Conservation (phyloP, 1,140 invertebrate species). For the Psix sp. region DNA sequence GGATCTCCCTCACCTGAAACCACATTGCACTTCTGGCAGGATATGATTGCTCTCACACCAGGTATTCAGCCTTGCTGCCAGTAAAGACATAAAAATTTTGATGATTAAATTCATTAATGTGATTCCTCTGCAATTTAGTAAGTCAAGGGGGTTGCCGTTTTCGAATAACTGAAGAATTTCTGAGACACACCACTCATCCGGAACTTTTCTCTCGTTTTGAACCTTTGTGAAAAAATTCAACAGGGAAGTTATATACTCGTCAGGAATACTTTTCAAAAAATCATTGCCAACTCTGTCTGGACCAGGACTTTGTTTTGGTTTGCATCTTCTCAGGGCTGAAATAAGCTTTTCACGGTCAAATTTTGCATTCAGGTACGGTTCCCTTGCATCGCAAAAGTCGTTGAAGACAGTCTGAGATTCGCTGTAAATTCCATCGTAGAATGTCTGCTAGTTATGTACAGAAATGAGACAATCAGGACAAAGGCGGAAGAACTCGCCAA, state of each 20-base stretch:
- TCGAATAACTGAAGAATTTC: background rate
- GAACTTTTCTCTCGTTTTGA: too few species aligned
- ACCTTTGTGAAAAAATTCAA: background rate
- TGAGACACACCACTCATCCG: constrained; percentile 1
- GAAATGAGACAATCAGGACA: background rate
- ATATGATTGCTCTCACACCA: constrained; percentile 11
- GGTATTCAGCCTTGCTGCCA: background rate
- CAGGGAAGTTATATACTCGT: background rate
- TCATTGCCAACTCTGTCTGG: background rate
- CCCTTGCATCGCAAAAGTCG: background rate
- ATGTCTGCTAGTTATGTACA: background rate
- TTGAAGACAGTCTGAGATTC: background rate
- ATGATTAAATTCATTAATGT: background rate
- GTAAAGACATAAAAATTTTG: constrained; percentile 8
- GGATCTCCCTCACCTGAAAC: constrained; percentile 4
- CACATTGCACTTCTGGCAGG: constrained; percentile 13
- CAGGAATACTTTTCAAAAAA: background rate
- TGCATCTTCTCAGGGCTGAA: background rate
- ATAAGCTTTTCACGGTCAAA: background rate
- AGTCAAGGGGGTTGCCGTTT: constrained; percentile 4
- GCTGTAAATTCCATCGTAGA: background rate
- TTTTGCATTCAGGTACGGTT: background rate
- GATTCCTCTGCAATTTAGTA: constrained; percentile 16
- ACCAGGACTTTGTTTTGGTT: background rate
- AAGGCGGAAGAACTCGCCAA: too few species aligned